These are phyloP conservation scores for Amiota communis DNA, from an alignment of 2,888 invertebrate species.

Conservation along the genomic window DNA sequence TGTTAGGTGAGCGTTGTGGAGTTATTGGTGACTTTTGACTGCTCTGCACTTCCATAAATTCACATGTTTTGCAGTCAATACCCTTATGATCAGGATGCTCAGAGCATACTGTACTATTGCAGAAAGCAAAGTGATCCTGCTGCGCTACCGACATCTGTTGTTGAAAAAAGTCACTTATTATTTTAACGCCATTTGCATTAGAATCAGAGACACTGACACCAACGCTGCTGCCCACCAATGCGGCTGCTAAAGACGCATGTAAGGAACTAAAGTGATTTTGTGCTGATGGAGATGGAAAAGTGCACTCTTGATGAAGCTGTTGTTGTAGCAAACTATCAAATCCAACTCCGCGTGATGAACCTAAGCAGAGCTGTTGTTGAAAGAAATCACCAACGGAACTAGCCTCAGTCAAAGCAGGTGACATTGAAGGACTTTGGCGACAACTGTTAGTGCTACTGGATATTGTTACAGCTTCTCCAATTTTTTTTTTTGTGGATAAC, in stretches of 20 bases:
- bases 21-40: slow-evolving; percentile 56
- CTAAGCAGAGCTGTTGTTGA: slow-evolving; percentile 44
- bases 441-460: slow-evolving; percentile 17
- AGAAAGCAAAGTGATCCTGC: slow-evolving; percentile 41
- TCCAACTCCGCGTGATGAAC: slow-evolving; percentile 28
- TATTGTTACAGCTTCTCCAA: slow-evolving; percentile 27
- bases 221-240: slow-evolving; percentile 55
- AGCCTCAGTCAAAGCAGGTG: slow-evolving; percentile 31
- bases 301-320: slow-evolving; percentile 35
- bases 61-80: slow-evolving; percentile 72
- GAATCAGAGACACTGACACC: slow-evolving; percentile 34
- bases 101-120: slow-evolving; percentile 55
- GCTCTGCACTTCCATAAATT: slow-evolving; percentile 65
- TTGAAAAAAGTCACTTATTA: slow-evolving; percentile 71
- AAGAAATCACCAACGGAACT: slow-evolving; percentile 42
- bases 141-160: slow-evolving; percentile 60
- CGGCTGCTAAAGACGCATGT: slow-evolving; percentile 67
- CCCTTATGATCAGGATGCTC: slow-evolving; percentile 70
- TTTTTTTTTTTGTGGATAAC: slow-evolving; percentile 41
- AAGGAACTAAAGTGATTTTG: slow-evolving; percentile 59
- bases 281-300: slow-evolving; percentile 41
- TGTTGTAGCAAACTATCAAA: slow-evolving; percentile 41
- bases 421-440: slow-evolving; percentile 36
- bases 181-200: slow-evolving; percentile 59
- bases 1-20: slow-evolving; percentile 46